Percentiles rank a stretch among this genome's conserved stretches.
Evolutionary conservation across 2,113 vertebrate species (phyloP).

Genomic region (Microtus ochrogaster): DNA sequence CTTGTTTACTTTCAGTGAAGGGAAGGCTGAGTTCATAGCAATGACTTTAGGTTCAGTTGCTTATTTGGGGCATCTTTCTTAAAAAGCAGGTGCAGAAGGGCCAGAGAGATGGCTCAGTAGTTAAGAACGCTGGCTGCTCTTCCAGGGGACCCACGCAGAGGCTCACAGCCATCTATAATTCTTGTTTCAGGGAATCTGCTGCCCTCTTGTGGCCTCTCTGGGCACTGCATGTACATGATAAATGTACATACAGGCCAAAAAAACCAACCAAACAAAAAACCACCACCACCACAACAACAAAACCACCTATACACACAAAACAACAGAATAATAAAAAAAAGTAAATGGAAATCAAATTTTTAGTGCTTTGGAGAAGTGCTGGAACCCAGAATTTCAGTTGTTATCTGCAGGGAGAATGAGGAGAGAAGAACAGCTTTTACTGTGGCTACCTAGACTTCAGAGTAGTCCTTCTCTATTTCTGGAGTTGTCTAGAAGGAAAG

Average conservation of each 20-base stretch:
- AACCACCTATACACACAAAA: neutral
- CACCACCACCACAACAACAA: too few species aligned
- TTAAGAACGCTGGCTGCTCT: too few species aligned
- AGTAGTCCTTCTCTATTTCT: neutral
- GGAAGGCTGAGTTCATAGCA: neutral
- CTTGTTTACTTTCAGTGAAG: neutral
- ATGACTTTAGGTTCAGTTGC: neutral
- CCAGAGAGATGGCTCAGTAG: neutral
- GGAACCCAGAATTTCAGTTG: neutral
- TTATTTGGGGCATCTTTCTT: neutral
- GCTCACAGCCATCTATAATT: too few species aligned
- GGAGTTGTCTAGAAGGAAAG: neutral
- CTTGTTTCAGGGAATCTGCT: too few species aligned
- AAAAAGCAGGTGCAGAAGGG: neutral
- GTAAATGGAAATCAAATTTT: neutral
- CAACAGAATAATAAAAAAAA: neutral
- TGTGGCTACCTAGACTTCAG: neutral
- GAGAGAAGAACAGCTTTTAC: neutral
- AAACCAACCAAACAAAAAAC: neutral
- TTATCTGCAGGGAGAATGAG: neutral
- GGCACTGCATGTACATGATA: too few species aligned
- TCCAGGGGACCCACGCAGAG: too few species aligned
- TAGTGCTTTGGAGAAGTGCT: neutral
- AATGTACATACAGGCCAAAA: neutral
- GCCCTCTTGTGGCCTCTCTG: too few species aligned